Evolutionary conservation across 2,888 invertebrate species (phyloP), one percentile per base, ranked within the genome.

Genomic region (Nesidiocoris tenuis): DNA sequence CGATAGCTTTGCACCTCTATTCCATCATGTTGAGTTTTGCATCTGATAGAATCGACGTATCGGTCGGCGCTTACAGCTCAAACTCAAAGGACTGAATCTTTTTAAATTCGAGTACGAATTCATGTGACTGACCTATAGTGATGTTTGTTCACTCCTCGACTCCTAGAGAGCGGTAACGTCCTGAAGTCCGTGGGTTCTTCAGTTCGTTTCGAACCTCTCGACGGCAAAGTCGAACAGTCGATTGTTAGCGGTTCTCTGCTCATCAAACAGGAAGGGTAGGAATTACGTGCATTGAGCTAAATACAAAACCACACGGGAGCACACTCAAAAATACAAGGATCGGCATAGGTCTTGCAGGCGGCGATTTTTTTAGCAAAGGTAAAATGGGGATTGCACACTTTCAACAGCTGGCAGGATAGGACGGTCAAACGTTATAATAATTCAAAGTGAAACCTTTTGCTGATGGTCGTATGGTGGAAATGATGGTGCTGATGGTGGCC

Each of bases 401-500:
- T n/a, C n/a, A n/a, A n/a, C n/a, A n/a, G n/a, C n/a, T n/a, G n/a
- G n/a, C n/a, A n/a, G n/a, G n/a, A n/a, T n/a, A n/a, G n/a, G n/a
- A n/a, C n/a, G n/a, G n/a, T n/a, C n/a, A n/a, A n/a, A n/a, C n/a
- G 39, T 12, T 39, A 39, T 39, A 7, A 12, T 12, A 7, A 7
- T 39, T 12, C 39, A 39, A 39, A 39, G 3, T 39, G 3, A 39
- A 16, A 72, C 72, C 72, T 72, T 21, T 72, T 72, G 61, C 72
- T 66, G 17, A 75, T 77, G 55, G 39, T 82, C 0, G 72, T 72
- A 21, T 72, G 72, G 2, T 56, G 22, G 61, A 54, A 25, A 83
- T 55, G 82, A 79, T 2, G 71, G 22, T 72, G 74, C 25, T 71
- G 59, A 61, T 77, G 77, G 12, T 82, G 83, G 77, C 82, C 86